Conservation (phyloP, 2,113 vertebrate genomes). For the Crotalus viridis region DNA sequence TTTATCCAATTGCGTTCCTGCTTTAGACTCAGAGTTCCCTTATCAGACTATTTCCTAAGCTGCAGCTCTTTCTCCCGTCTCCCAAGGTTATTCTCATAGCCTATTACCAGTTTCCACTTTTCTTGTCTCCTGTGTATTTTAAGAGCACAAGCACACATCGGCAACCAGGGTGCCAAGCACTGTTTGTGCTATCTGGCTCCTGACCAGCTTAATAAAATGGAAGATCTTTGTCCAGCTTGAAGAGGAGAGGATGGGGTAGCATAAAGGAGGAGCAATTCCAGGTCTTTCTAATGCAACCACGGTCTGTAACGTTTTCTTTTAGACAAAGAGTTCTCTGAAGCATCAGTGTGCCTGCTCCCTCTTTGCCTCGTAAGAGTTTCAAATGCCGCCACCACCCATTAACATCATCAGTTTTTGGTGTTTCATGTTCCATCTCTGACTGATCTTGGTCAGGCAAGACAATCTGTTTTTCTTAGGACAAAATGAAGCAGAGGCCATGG, state of each 20-base stretch:
- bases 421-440: conserved; percentile 43
- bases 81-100: not conserved
- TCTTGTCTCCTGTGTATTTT: not conserved
- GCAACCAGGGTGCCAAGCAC: not conserved
- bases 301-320: conserved; percentile 22
- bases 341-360: conserved; percentile 31
- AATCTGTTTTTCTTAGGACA: conserved; percentile 47
- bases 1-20: not conserved
- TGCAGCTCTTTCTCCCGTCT: not conserved
- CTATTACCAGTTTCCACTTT: not conserved
- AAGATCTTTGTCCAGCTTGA: not conserved
- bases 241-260: not conserved
- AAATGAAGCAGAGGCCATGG: conserved; percentile 21
- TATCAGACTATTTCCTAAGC: not conserved
- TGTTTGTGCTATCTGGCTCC: conserved; percentile 14
- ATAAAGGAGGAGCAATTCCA: not conserved
- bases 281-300: conserved; percentile 35
- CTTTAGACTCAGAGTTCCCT: not conserved
- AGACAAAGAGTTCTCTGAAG: conserved; percentile 12
- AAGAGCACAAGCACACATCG: not conserved
- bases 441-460: not conserved
- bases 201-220: conserved; percentile 25
- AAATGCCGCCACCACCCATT: conserved; percentile 52
- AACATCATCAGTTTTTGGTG: conserved; percentile 47
- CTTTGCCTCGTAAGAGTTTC: conserved; percentile 30